Conservation (phyloP, 2,113 vertebrate species). For the Sula dactylatra region DNA sequence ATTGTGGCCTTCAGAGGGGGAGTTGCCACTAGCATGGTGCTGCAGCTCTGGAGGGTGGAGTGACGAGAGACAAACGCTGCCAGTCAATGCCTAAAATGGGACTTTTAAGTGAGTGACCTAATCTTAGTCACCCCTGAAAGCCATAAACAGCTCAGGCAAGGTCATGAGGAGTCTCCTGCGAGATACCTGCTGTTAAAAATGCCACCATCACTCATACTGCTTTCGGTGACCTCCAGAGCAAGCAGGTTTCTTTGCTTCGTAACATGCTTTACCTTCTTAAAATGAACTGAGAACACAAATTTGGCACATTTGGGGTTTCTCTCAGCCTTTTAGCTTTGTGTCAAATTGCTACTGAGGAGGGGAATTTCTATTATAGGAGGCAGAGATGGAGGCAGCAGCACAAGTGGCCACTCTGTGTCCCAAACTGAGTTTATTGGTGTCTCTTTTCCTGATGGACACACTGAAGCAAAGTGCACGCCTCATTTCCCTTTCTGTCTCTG, state of each 20-base stretch:
- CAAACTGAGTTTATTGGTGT: neutral
- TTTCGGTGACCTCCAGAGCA: neutral
- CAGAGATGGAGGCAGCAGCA: neutral
- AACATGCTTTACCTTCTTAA: neutral
- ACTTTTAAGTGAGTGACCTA: neutral
- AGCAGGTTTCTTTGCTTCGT: neutral
- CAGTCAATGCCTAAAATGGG: neutral
- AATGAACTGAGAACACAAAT: neutral
- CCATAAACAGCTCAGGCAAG: neutral
- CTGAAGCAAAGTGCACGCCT: neutral
- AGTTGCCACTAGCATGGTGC: neutral
- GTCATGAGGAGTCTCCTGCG: neutral
- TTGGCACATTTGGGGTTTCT: neutral
- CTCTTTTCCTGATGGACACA: neutral
- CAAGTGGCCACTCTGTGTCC: neutral
- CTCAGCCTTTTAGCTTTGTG: neutral
- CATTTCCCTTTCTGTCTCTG: neutral
- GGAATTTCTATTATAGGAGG: neutral
- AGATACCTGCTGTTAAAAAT: neutral
- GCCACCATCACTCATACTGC: neutral
- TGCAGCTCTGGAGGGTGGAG: neutral
- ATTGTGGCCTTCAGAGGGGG: neutral
- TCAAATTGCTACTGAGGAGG: neutral
- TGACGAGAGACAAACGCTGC: neutral
- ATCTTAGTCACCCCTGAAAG: neutral